Base-by-base conservation (phyloP, 2,113 vertebrate genomes). In the Tringa solitaria region DNA sequence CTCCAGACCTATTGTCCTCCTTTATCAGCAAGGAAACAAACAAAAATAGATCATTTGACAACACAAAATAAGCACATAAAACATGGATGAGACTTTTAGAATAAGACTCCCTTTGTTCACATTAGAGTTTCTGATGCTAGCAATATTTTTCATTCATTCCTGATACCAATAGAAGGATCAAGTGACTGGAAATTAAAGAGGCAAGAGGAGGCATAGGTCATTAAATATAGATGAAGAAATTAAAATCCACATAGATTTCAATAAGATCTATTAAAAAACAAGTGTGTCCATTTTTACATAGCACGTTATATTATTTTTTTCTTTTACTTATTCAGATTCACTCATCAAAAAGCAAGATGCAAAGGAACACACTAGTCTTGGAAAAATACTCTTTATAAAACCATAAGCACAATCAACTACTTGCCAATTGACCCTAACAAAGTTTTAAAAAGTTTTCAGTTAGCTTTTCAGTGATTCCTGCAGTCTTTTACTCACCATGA, bases 151-250 rank as follows among this genome's bases (percentile, higher is more conserved):
- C 84, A 96, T 95, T 91, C 88, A 91, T 91, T 96, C 94, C 91
- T 82, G 85, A 93, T 93, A 97, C 87, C 84, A 95, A 93, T 12
- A 74, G 37, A 81, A 90, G 89, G 97, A 98, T 98, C 97, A 88
- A 96, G 95, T 98, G 89, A 96, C 97, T 84, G 90, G 97, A 97
- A 98, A 98, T 96, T 94, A 96, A 97, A 98, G 97, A 97, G 96
- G 97, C 96, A 96, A 41, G n/a, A 91, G 95, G 92, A 98, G 90
- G 93, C 48, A 89, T 3, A 89, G 89, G 41, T 92, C 95, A 98
- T 98, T 76, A 98, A 98, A 98, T 76, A 98, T 98, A 97, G 56
- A 98, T 95, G 96, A 96, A 91, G 89, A 91, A 97, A 94, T 94
- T 83, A 89, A 89, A 95, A 97, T 87, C 61, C 59, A 96, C 92